Percentiles rank a stretch among this genome's conserved stretches.
These are phyloP conservation scores for Arctopsyche grandis DNA, from an alignment of 1,140 invertebrate species.

Conservation along the genomic window DNA sequence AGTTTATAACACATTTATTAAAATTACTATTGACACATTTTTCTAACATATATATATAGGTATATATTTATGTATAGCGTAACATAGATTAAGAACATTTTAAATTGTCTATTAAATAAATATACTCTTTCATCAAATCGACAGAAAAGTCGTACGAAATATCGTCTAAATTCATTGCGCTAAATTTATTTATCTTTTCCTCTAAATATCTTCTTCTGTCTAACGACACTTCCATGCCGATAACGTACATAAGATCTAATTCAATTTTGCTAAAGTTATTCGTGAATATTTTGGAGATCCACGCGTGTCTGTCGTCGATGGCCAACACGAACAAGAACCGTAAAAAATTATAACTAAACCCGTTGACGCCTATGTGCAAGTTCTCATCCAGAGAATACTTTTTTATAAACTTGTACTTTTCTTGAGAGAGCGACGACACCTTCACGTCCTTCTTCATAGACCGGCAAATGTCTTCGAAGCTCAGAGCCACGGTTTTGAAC, in stretches of 20 bases:
- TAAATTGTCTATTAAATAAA: not conserved
- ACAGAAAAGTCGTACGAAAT: not conserved
- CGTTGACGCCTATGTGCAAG: conserved; percentile 27
- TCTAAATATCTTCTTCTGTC: not conserved
- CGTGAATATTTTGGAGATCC: conserved; percentile 11
- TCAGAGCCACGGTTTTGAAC: conserved; percentile 29
- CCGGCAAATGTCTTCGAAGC: conserved; percentile 36
- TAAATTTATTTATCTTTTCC: not conserved
- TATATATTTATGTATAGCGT: no score
- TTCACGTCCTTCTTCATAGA: not conserved
- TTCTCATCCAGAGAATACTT: conserved; percentile 43
- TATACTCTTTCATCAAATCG: conserved; percentile 11
- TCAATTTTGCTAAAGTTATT: not conserved
- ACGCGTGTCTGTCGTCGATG: conserved; percentile 22
- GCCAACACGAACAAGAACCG: conserved; percentile 45
- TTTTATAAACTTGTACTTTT: conserved; percentile 47
- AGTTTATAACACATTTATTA: no score
- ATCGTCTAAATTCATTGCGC: not conserved
- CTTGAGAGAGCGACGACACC: not conserved
- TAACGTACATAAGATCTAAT: no score
- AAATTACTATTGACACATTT: no score
- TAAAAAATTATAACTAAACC: conserved; percentile 50
- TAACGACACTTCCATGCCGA: no score
- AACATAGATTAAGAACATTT: no score
- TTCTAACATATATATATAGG: no score